phyloP scores from a whole-genome alignment of 2,113 vertebrate species.

The Lates calcarifer region DNA sequence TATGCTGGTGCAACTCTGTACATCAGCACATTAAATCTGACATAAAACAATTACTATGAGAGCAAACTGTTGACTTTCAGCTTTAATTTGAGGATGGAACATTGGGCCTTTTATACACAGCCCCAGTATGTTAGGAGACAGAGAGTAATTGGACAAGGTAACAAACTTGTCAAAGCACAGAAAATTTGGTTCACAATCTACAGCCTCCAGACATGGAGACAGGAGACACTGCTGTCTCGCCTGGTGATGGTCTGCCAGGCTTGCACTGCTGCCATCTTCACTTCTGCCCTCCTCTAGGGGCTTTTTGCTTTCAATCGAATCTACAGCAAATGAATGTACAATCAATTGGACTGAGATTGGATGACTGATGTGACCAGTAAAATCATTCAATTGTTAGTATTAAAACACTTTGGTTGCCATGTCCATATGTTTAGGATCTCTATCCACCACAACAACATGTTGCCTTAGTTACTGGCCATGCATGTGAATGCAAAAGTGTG shows the following conservation, averaged over 20 bases:
- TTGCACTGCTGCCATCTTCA: conserved; percentile 2
- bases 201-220: background rate
- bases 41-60: background rate
- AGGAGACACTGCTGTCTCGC: background rate
- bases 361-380: conserved; percentile 11
- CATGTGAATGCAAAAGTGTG: conserved; percentile 18
- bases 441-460: background rate
- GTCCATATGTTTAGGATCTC: conserved; percentile 11
- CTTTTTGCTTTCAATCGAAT: background rate
- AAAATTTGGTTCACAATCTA: background rate
- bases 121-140: background rate
- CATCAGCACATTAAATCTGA: conserved; percentile 2
- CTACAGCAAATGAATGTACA: conserved; percentile 16
- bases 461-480: background rate
- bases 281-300: background rate
- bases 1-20: no score
- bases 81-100: conserved; percentile 1
- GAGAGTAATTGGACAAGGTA: conserved; percentile 3
- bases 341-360: background rate
- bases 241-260: conserved; percentile 11
- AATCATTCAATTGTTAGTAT: conserved; percentile 12
- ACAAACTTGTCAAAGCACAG: background rate
- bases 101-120: background rate
- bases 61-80: background rate
- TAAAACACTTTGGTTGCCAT: background rate